Evolutionary conservation across 2,888 invertebrate species (phyloP).

Genomic region (Thymelicus lineola): DNA sequence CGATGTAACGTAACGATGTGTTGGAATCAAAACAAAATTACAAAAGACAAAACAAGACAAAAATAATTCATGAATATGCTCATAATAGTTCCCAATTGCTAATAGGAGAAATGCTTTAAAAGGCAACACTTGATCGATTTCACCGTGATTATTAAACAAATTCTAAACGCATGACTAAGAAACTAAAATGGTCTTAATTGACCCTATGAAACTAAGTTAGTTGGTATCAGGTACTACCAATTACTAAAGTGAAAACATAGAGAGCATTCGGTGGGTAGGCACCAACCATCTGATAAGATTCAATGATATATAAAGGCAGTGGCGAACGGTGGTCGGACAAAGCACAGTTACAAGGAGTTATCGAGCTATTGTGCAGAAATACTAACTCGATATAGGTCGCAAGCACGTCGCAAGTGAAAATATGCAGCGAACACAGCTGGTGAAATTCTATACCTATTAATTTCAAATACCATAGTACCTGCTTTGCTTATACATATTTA

Average conservation of each 20-base stretch:
- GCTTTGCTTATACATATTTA: no score
- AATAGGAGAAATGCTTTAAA: no score
- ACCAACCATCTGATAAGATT: slow-evolving; percentile 13
- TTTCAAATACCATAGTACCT: not conserved
- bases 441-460: not conserved
- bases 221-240: not conserved
- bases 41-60: no score
- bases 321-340: slow-evolving; percentile 16
- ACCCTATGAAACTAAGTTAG: not conserved
- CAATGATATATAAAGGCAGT: slow-evolving; percentile 6
- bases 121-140: no score
- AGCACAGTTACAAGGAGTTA: slow-evolving; percentile 28
- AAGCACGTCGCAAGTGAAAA: slow-evolving; percentile 23
- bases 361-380: slow-evolving; percentile 27
- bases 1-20: no score
- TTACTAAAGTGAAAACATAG: slow-evolving; percentile 4
- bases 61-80: no score
- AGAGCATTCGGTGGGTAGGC: not conserved
- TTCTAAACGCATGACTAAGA: no score
- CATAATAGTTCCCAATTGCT: no score
- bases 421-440: slow-evolving; percentile 3
- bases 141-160: no score
- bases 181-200: not conserved
- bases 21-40: no score
- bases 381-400: slow-evolving; percentile 17